Evolutionary conservation across 2,888 invertebrate species (phyloP), one percentile per base, ranked within the genome.

Genomic region (Andrena bicolor): DNA sequence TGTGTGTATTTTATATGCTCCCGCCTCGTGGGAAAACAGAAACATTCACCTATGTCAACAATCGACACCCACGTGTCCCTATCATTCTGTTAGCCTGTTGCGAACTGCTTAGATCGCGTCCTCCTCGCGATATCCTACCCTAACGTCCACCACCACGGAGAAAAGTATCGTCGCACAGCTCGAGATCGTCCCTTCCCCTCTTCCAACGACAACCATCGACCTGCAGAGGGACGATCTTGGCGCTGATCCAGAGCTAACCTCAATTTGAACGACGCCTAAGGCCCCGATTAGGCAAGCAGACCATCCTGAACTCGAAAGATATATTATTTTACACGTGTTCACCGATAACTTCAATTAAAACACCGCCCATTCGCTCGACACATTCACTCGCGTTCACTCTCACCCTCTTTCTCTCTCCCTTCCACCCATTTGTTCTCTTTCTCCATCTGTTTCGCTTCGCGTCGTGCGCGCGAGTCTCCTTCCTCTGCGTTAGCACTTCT

Each of bases 211-310:
- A 13, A 53, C 60, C 48, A 53, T 30, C 23, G 26, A 56, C 23
- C 10, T 23, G 5, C 7, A 32, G 8, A 2, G 26, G n/a, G 76
- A 63, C 70, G 64, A 58, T 64, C 60, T n/a, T 41, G 61, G 7
- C 56, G 61, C 63, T 72, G 76, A 10, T 35, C 49, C 61, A 26
- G 26, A 61, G 28, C 53, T 63, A 66, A 66, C 66, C 71, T 35
- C 28, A 8, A 26, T 78, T 61, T 51, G 76, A 78, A 76, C 86
- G 78, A 86, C 83, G 87, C 84, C 84, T 83, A 86, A 87, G 87
- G 87, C 87, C 85, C 80, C 87, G 79, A 69, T 87, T 87, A 87
- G 87, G 84, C 85, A 82, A 85, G 76, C 87, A 77, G 78, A 80
- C 63, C 82, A 64, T 82, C 73, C 73, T 68, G 69, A 86, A 86